Evolutionary conservation across 2,797 vertebrate genomes (phyloP).

Genomic region (Enteromius trimaculatus): DNA sequence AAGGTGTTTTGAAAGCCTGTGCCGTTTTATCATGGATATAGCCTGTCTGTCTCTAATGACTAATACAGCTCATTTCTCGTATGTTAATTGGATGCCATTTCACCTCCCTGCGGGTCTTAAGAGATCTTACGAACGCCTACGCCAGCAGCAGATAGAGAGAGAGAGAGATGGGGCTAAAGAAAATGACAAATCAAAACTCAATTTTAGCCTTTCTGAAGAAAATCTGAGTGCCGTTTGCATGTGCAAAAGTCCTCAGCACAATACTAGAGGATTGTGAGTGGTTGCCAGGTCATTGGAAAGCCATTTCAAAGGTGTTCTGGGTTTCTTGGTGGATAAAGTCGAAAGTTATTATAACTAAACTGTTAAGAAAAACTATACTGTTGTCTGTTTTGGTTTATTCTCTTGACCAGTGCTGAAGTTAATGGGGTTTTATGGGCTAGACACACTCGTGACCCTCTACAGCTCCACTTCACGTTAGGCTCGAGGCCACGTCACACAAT

Average conservation of each 20-base stretch:
- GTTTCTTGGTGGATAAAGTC: background rate
- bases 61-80: background rate
- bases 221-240: background rate
- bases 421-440: background rate
- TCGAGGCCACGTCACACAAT: constrained; percentile 25
- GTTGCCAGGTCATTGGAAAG: background rate
- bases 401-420: background rate
- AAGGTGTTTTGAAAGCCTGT: background rate
- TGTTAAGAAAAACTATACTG: background rate
- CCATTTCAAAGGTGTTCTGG: background rate
- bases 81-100: background rate
- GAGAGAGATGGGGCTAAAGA: background rate
- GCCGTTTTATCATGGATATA: background rate
- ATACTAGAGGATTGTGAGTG: background rate
- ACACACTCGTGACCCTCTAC: constrained; percentile 13
- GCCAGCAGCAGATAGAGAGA: background rate
- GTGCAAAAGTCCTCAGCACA: no score
- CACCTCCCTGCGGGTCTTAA: constrained; percentile 1
- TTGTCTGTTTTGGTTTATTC: background rate
- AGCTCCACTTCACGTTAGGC: constrained; percentile 12
- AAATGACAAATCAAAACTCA: constrained; percentile 1
- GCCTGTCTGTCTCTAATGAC: background rate
- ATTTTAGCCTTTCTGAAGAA: background rate
- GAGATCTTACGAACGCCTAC: background rate
- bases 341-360: background rate